Evolutionary conservation across 2,888 invertebrate species (phyloP), one percentile per base, ranked within the genome.

Genomic region (Plagodis dolabraria): DNA sequence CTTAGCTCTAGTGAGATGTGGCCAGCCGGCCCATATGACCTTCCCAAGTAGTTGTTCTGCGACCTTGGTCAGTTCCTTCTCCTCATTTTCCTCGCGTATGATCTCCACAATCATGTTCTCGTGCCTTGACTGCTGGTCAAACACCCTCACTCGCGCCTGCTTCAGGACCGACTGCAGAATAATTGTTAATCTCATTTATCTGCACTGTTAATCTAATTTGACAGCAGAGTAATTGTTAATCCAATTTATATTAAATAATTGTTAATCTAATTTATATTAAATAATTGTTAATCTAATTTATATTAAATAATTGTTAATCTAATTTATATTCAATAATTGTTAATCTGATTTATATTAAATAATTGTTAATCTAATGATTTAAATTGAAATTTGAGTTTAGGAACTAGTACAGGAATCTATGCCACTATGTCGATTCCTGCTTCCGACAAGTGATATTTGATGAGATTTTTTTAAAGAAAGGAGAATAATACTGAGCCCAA

Each of bases 1-100:
- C 95, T 94, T 95, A 11, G 97, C 97, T 85, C 97, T 96, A n/a
- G 94, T 93, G 54, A 99, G 94, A 89, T 99, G 98, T 0, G 99
- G 99, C 99, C 99, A 99, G 6, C 95, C 95, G 5, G 98, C 97
- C 92, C 95, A 97, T 2, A 98, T 94, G 47, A 93, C 89, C 79
- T 95, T 95, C 0, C 96, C 97, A 9, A 99, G 82, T 42, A 96
- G 82, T 45, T 95, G 93, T 7, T 89, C 79, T 0, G 96, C 96
- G 0, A 96, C 82, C 5, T 89, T 80, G 43, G 94, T 86, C 63
- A 94, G 67, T 68, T 90, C 82, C 57, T 93, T 85, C 5, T 82
- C 80, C 42, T 71, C 74, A 0, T 86, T 72, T 0, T 67, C 54
- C 0, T 89, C 86, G 0, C 82, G 85, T 6, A 93, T 75, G n/a